Base-by-base conservation (phyloP, 1,140 invertebrate species). In the Camponotus floridanus region DNA sequence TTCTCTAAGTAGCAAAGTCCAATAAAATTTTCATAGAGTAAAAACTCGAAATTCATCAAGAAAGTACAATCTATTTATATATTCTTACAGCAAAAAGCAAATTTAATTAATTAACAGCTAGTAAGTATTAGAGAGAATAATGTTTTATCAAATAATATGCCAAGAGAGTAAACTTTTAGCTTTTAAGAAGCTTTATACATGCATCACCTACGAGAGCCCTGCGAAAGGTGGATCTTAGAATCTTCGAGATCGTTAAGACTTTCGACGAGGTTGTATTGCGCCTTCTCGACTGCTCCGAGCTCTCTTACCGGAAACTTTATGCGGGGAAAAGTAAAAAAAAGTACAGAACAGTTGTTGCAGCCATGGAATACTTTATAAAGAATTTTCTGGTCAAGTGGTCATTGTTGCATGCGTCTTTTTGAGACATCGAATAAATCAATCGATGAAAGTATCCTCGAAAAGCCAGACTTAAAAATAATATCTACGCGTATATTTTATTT, bases 321-420 rank as follows among this genome's bases (percentile, higher is more conserved):
- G 55, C 21, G 45, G 13, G 61, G 51, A 48, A 79, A 71, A 76
- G 65, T 76, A 89, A 89, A 64, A 57, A 73, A n/a, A 33, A 68
- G 55, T 31, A 59, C 68, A 59, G 36, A 61, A 65, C 42, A 78
- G 73, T 64, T 55, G 84, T 84, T 65, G 67, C 87, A 78, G 88
- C 74, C 87, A 88, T 80, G 76, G 73, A 81, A 89, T 89, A 76
- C 87, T 78, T 85, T 61, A 11, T 36, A 33, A 39, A 48, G 57
- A 87, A 90, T 90, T 90, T 90, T 87, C 76, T 65, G 81, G 80
- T 90, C 86, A 85, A 90, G 74, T 90, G 84, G 88, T 90, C 86
- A 89, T 87, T 90, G 89, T 89, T 80, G 87, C 51, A 15, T 74
- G 68, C 8, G 18, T 3, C 39, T 33, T 64, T 31, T 64, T 33